Evolutionary conservation across 2,797 vertebrate genomes (phyloP), one percentile per base, ranked within the genome.

Genomic region (Melanotaenia nigrans): DNA sequence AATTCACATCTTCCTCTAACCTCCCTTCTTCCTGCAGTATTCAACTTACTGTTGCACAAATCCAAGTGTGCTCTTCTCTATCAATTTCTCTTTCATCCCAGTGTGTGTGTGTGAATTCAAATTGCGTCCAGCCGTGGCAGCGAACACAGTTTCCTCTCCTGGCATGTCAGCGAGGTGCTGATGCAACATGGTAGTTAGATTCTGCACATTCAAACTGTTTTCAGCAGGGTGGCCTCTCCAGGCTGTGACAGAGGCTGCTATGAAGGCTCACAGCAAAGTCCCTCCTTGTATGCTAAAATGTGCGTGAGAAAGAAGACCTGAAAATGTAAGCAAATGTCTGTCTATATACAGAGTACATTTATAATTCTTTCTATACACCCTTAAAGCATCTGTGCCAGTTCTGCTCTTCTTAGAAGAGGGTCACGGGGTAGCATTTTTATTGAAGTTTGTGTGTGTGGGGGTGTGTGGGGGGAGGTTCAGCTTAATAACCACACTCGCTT

Each of bases 181-280:
- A 85, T 81, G 82, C 74, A 86, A 85, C 75, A 51, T 63, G 30
- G 56, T 14, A 42, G 80, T 45, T 70, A 1, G 22, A 64, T 36
- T 60, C 56, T 65, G 56, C 13, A 12, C 47, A 45, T 79, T 84
- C 54, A 64, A 22, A 64, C 71, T 65, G 64, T 72, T 71, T 76
- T 73, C 63, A 20, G 53, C 67, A 35, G 53, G 56, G 70, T 65
- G 75, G 67, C 78, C 75, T 69, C 70, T 83, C 60, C 28, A 3
- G 67, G 68, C 72, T 7, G 16, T 75, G 74, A 75, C 75, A 73
- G 62, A 33, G 28, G 61, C 60, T 73, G 33, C 57, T 28, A 3
- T 57, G 45, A 68, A 80, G 64, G 32, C 72, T 78, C 75, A 81
- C 73, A 80, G 68, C 66, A 82, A 74, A 87, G 68, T 68, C 73